Evolutionary conservation across 23 tunicate species (phyloP), one percentile per base, ranked within the genome.

Genomic region (Corella eumyota): DNA sequence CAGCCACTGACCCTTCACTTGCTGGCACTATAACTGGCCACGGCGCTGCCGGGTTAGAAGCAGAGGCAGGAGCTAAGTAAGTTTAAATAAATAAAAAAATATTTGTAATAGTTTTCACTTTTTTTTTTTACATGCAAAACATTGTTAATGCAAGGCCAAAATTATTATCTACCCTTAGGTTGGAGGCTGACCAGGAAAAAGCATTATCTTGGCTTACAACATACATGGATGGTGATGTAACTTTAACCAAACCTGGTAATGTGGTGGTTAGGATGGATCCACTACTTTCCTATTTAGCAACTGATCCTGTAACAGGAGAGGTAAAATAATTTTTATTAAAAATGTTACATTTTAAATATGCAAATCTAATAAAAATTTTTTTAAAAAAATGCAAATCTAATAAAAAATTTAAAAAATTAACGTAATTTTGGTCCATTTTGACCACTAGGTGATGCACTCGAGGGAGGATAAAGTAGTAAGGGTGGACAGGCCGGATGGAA

Each of bases 261-360:
- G 25, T 40, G 1, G 69, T 37, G 30, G 53, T 53, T 1, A 4
- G 46, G 6, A 64, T 56, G 9, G 71, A 68, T 15, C 73, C 76
- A 6, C 63, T 84, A 49, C 29, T 88, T 21, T 78, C 88, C 48
- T 88, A 88, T 54, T 51, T 67, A 6, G 96, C 96, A 19, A 88
- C 87, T 25, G 96, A 88, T 47, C 96, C 96, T 32, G 77, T 88
- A 3, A 72, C 96, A 26, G 69, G 77, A 57, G 96, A 88, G 74
- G 95, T 86, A 15, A 36, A 72, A 17, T 3, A 11, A n/a, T n/a
- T n/a, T n/a, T n/a, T n/a, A n/a, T n/a, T n/a, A n/a, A n/a, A n/a
- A n/a, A 19, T 67, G 54, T 32, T 51, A 20, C 30, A 17, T 29
- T 3, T 19, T 67, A 23, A 13, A 30, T 15, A 40, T 40, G 11